phyloP scores from a whole-genome alignment of 2,888 invertebrate genomes.

The Euzophera pinguis region DNA sequence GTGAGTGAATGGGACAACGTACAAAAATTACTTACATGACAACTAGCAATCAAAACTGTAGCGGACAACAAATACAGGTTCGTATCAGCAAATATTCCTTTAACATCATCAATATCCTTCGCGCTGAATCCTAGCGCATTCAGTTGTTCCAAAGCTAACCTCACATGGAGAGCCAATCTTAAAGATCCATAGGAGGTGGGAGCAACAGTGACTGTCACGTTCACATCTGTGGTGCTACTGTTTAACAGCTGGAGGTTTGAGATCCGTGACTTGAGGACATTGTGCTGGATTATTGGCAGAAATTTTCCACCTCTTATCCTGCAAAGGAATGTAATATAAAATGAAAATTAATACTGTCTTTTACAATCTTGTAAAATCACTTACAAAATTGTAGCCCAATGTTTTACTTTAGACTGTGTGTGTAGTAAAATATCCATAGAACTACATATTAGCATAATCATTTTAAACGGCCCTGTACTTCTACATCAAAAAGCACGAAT shows the following conservation, averaged over 20 bases:
- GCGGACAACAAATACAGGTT: conserved; percentile 94
- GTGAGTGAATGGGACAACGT: background rate
- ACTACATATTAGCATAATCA: too few species aligned
- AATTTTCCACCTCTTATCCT: conserved; percentile 84
- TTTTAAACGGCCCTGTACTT: too few species aligned
- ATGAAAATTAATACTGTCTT: too few species aligned
- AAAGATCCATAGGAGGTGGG: conserved; percentile 90
- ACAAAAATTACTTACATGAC: conserved; percentile 87
- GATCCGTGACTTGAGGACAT: conserved; percentile 89
- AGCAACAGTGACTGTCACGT: conserved; percentile 84
- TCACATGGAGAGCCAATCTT: conserved; percentile 87
- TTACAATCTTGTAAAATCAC: too few species aligned
- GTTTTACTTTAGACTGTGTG: too few species aligned
- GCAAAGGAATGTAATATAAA: conserved; percentile 35
- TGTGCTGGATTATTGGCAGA: conserved; percentile 90
- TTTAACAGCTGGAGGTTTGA: conserved; percentile 86
- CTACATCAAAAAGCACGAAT: too few species aligned
- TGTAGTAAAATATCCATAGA: too few species aligned
- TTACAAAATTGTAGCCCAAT: too few species aligned
- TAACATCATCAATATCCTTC: conserved; percentile 97
- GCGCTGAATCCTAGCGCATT: conserved; percentile 90
- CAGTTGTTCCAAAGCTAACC: conserved; percentile 85
- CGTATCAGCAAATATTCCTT: conserved; percentile 97
- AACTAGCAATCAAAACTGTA: conserved; percentile 93
- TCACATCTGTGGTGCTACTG: conserved; percentile 79